phyloP scores from a whole-genome alignment of 2,113 vertebrate species.

The Stegostoma tigrinum region DNA sequence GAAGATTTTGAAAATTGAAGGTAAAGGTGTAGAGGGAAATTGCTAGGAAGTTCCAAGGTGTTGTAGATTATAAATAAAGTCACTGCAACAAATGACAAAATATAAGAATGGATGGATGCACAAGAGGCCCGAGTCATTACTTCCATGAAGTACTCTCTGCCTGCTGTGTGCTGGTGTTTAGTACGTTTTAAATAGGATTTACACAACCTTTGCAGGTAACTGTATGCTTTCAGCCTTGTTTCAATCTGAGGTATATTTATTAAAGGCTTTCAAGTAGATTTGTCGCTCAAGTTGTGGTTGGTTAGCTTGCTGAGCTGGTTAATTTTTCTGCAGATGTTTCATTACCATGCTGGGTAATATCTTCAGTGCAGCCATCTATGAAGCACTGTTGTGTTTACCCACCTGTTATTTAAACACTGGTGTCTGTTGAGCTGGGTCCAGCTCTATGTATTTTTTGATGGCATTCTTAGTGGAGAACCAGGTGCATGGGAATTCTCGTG shows the following conservation, averaged over 20 bases:
- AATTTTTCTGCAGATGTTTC: too few relatives aligned
- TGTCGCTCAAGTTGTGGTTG: too few relatives aligned
- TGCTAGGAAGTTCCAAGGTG: background rate
- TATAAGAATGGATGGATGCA: background rate
- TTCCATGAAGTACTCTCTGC: background rate
- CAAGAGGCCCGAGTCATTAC: background rate
- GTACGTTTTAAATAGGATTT: background rate
- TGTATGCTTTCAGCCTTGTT: background rate
- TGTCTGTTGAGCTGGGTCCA: too few relatives aligned
- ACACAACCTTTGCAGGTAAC: background rate
- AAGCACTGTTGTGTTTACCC: too few relatives aligned
- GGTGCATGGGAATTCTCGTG: too few relatives aligned
- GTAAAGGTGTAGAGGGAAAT: background rate
- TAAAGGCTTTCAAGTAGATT: background rate
- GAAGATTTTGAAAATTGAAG: background rate
- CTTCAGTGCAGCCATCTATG: too few relatives aligned
- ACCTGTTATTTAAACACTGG: too few relatives aligned
- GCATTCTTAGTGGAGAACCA: too few relatives aligned
- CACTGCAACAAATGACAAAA: background rate
- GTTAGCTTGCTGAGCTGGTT: too few relatives aligned
- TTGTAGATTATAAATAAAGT: background rate
- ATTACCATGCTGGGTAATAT: too few relatives aligned
- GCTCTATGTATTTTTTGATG: too few relatives aligned
- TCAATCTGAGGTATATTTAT: background rate
- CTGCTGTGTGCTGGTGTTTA: background rate